Conservation (phyloP, 2,113 vertebrate genomes). For the Campylorhamphus procurvoides region DNA sequence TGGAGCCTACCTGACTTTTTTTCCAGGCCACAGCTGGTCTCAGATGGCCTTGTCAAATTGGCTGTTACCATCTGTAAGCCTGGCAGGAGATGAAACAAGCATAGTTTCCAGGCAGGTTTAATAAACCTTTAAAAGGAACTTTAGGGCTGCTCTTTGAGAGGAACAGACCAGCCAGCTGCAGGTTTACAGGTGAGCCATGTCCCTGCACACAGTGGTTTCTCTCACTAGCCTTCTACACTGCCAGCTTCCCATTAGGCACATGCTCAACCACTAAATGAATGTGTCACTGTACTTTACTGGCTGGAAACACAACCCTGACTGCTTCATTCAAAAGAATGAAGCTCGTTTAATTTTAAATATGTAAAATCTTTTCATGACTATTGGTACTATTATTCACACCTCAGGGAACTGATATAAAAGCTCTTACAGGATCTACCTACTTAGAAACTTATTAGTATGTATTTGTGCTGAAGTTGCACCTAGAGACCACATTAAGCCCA, state of each 20-base stretch:
- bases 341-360: neutral
- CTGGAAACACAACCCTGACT: neutral
- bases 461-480: neutral
- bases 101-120: neutral
- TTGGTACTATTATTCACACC: neutral
- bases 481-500: neutral
- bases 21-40: neutral
- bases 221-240: neutral
- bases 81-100: neutral
- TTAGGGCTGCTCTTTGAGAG: neutral
- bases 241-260: fast-evolving
- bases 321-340: neutral
- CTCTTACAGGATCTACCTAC: neutral
- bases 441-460: neutral
- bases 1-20: neutral
- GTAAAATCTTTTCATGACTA: neutral
- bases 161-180: neutral
- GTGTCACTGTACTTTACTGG: neutral
- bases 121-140: neutral
- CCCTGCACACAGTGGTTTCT: neutral
- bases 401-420: neutral
- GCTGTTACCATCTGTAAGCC: neutral
- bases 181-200: neutral
- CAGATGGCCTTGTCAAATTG: neutral
- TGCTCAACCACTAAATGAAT: neutral